Percentiles rank a stretch among this genome's conserved stretches.
phyloP scores from a whole-genome alignment of 2,888 invertebrate genomes.

The Theodoxus fluviatilis region DNA sequence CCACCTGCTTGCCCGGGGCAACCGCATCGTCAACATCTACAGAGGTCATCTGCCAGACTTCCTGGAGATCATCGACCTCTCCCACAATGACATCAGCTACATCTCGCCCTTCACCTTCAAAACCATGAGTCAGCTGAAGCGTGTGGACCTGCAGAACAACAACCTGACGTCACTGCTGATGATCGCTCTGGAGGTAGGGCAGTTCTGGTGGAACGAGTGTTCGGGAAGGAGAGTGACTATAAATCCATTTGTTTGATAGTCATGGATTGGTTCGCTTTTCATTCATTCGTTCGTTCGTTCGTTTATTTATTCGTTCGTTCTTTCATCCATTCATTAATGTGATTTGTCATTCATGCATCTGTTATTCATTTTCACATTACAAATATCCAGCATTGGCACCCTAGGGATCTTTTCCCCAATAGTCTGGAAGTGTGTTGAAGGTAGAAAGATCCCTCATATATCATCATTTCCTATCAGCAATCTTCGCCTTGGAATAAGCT shows the following conservation, averaged over 20 bases:
- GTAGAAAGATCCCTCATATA: too few relatives aligned
- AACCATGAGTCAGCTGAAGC: slow-evolving; percentile 36
- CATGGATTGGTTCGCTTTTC: background rate
- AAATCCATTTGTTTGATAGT: background rate
- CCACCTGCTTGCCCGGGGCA: slow-evolving; percentile 16
- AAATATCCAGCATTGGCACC: too few relatives aligned
- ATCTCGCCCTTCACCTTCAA: slow-evolving; percentile 45
- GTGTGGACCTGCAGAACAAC: slow-evolving; percentile 43
- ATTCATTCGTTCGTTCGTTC: too few relatives aligned
- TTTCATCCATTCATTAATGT: too few relatives aligned
- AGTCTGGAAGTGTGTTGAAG: too few relatives aligned
- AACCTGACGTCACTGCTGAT: slow-evolving; percentile 34
- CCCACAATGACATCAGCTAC: slow-evolving; percentile 38
- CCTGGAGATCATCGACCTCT: slow-evolving; percentile 42
- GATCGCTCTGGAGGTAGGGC: slow-evolving; percentile 32
- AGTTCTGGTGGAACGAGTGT: background rate
- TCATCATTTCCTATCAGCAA: too few relatives aligned
- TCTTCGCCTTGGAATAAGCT: too few relatives aligned
- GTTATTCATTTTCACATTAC: too few relatives aligned
- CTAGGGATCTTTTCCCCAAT: too few relatives aligned
- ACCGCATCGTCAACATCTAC: slow-evolving; percentile 26
- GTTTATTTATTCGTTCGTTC: too few relatives aligned
- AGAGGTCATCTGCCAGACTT: slow-evolving; percentile 41
- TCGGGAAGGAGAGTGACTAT: background rate
- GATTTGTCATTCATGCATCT: too few relatives aligned